phyloP scores from a whole-genome alignment of 2,797 vertebrate species.

The Sebastes kiyomatsui region DNA sequence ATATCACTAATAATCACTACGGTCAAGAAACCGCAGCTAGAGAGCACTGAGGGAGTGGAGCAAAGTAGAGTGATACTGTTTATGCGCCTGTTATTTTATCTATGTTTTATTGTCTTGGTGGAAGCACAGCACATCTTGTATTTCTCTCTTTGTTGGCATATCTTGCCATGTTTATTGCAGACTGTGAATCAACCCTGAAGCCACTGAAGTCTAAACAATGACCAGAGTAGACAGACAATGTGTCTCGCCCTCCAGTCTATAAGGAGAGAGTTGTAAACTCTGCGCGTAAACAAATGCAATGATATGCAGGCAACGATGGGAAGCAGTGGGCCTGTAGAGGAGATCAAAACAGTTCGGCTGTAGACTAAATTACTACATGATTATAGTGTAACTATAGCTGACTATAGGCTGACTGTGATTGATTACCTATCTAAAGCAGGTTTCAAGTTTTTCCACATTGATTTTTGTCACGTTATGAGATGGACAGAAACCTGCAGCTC shows the following conservation, averaged over 20 bases:
- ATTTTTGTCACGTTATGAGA: neutral
- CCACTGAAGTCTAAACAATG: slow-evolving; percentile 28
- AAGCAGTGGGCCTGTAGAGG: neutral
- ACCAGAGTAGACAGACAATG: neutral
- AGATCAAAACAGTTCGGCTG: neutral
- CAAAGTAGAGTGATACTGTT: slow-evolving; percentile 5
- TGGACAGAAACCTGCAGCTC: neutral
- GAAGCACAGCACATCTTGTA: neutral
- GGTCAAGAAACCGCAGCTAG: slow-evolving; percentile 40
- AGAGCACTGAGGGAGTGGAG: neutral
- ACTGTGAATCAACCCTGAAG: slow-evolving; percentile 28
- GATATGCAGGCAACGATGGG: slow-evolving; percentile 7
- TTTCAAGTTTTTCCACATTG: neutral
- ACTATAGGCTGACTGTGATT: neutral
- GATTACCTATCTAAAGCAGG: neutral
- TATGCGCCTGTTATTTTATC: slow-evolving; percentile 17
- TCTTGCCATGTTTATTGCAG: slow-evolving; percentile 7
- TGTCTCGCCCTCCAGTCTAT: neutral
- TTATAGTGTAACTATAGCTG: neutral
- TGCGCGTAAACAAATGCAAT: slow-evolving; percentile 15
- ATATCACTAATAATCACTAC: slow-evolving; percentile 64
- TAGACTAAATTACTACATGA: neutral
- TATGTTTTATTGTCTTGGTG: neutral
- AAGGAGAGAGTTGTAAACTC: neutral
- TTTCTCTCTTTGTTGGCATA: slow-evolving; percentile 11